These are phyloP conservation scores for Penaeus chinensis DNA, from an alignment of 1,140 invertebrate species.

Conservation along the genomic window DNA sequence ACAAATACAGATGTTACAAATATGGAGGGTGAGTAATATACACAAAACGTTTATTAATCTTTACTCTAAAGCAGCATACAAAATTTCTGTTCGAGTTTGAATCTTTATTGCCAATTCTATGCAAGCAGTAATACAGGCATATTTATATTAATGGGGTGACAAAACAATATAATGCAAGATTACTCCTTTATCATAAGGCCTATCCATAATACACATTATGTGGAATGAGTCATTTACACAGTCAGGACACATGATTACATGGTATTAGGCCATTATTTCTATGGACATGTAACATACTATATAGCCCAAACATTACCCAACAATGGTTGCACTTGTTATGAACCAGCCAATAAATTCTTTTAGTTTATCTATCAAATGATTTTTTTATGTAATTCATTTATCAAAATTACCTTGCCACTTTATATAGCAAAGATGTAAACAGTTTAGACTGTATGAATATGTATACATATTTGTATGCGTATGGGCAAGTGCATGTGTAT, in stretches of 20 bases:
- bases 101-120: slow-evolving; percentile 55
- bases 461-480: too few species aligned
- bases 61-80: slow-evolving; percentile 61
- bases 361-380: too few species aligned
- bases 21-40: too few species aligned
- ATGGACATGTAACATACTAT: slow-evolving; percentile 45
- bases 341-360: too few species aligned
- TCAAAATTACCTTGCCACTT: too few species aligned
- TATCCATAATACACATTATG: slow-evolving; percentile 58
- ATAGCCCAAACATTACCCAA: slow-evolving; percentile 21
- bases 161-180: slow-evolving; percentile 55
- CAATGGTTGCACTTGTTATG: not conserved
- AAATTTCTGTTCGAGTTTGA: slow-evolving; percentile 55
- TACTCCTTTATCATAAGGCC: slow-evolving; percentile 53
- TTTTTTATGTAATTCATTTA: too few species aligned
- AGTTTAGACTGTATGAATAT: too few species aligned
- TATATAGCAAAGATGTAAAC: too few species aligned
- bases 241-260: slow-evolving; percentile 57
- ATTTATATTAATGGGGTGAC: slow-evolving; percentile 46
- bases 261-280: slow-evolving; percentile 52
- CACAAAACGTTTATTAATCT: slow-evolving; percentile 32
- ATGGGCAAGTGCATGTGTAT: too few species aligned
- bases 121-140: slow-evolving; percentile 55
- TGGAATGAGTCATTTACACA: slow-evolving; percentile 61
- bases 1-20: too few species aligned